Percentiles rank a stretch among this genome's conserved stretches.
Evolutionary conservation across 1,140 invertebrate species (phyloP).

Genomic region (Gonioctena quinquepunctata): DNA sequence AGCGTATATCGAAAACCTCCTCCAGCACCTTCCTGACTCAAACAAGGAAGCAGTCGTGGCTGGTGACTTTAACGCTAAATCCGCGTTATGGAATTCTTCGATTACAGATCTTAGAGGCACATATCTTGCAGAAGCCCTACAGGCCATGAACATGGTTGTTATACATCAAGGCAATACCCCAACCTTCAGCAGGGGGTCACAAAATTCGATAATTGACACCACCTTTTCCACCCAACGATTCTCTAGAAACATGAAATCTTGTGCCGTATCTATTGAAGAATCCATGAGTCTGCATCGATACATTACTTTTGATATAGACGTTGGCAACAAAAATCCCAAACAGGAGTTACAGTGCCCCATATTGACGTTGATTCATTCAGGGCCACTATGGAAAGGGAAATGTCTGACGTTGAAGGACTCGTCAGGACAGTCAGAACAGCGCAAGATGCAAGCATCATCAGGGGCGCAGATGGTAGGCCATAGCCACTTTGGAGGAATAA

Average conservation of each 20-base stretch:
- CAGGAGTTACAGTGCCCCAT: not conserved
- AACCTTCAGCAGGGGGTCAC: not conserved
- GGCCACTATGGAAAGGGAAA: not conserved
- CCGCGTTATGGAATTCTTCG: not conserved
- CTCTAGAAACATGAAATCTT: not conserved
- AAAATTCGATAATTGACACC: slow-evolving; percentile 1
- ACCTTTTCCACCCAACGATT: not conserved
- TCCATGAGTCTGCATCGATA: slow-evolving; percentile 2
- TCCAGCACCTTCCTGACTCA: not conserved
- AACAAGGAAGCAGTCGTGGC: not conserved
- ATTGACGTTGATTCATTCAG: not conserved
- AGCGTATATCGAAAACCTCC: not conserved
- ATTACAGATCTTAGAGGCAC: not conserved
- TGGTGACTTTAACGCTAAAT: not conserved
- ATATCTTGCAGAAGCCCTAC: not conserved
- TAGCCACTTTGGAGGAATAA: too few relatives aligned
- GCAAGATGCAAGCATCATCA: too few relatives aligned
- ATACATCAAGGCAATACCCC: not conserved
- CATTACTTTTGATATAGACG: not conserved
- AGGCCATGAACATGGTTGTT: not conserved
- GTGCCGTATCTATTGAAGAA: not conserved
- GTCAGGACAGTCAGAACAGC: too few relatives aligned
- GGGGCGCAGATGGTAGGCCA: too few relatives aligned
- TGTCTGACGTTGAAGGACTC: too few relatives aligned
- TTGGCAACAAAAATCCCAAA: not conserved